A percentile compares a stretch with the other conserved stretches of the same genome.
These are phyloP conservation scores for Acronicta aceris DNA, from an alignment of 2,888 invertebrate genomes.

Conservation along the genomic window DNA sequence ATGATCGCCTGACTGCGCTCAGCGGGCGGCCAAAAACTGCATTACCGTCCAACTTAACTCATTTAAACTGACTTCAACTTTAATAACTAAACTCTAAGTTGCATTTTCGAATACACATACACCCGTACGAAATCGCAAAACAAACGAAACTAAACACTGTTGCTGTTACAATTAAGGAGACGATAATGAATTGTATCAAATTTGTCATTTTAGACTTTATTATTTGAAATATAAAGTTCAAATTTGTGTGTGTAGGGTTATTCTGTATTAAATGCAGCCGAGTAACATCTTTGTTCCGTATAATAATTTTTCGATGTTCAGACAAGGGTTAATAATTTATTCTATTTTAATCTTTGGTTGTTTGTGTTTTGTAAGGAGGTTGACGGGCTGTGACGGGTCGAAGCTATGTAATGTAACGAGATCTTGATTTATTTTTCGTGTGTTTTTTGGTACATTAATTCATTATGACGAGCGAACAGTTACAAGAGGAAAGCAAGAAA, in stretches of 20 bases:
- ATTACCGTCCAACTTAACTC: constrained; percentile 64
- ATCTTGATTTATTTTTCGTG: constrained; percentile 37
- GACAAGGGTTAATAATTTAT: constrained; percentile 85
- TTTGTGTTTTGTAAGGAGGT: constrained; percentile 53
- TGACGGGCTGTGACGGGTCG: constrained; percentile 33
- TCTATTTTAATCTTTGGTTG: constrained; percentile 69
- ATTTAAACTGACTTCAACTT: constrained; percentile 66
- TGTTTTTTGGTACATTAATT: constrained; percentile 16
- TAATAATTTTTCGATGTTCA: constrained; percentile 81
- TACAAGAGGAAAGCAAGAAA: not conserved
- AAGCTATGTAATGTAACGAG: constrained; percentile 23
- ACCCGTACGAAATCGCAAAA: constrained; percentile 76
- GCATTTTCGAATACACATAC: constrained; percentile 23
- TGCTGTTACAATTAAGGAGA: constrained; percentile 83
- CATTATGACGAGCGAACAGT: not conserved
- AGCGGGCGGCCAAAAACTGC: constrained; percentile 83
- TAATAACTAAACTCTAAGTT: constrained; percentile 61
- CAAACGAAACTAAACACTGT: constrained; percentile 83
- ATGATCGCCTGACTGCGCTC: constrained; percentile 82
- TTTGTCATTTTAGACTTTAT: constrained; percentile 57
- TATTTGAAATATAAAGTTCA: constrained; percentile 42
- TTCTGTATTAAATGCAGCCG: constrained; percentile 73
- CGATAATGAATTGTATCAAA: constrained; percentile 70
- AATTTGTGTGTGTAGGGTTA: constrained; percentile 50
- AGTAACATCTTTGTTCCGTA: constrained; percentile 78